Conservation (phyloP, 2,888 invertebrate genomes). For the Icerya purchasi region DNA sequence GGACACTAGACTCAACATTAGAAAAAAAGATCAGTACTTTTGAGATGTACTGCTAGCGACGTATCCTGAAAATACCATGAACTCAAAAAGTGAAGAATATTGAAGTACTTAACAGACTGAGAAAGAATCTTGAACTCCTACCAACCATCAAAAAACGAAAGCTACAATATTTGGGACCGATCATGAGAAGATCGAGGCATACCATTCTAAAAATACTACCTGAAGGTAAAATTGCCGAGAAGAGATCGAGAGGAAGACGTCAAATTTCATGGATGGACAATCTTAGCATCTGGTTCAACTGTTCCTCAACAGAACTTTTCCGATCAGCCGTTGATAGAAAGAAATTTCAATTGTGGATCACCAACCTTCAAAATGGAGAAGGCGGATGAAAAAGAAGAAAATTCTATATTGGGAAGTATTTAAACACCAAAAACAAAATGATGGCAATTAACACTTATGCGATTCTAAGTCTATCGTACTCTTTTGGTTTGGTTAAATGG, state of each 20-base stretch:
- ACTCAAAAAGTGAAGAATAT: not conserved
- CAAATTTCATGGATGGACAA: too few relatives aligned
- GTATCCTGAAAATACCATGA: too few relatives aligned
- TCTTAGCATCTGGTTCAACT: not conserved
- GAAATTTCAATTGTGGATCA: not conserved
- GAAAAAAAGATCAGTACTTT: not conserved
- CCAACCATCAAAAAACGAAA: not conserved
- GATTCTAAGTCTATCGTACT: too few relatives aligned
- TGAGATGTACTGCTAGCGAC: not conserved
- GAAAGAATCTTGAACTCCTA: not conserved
- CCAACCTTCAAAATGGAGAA: not conserved
- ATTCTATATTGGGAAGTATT: too few relatives aligned
- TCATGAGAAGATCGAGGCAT: not conserved
- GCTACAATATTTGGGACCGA: not conserved
- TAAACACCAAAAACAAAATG: too few relatives aligned
- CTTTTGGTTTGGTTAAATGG: too few relatives aligned
- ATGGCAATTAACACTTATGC: too few relatives aligned
- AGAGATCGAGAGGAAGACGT: not conserved
- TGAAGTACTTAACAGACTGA: not conserved
- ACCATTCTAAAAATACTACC: not conserved
- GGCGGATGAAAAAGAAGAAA: not conserved
- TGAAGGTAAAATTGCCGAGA: not conserved
- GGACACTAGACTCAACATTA: not conserved
- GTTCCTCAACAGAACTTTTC: not conserved
- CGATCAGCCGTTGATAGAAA: not conserved